These are phyloP conservation scores for Argopecten irradians DNA, from an alignment of 1,140 invertebrate species.

Conservation along the genomic window DNA sequence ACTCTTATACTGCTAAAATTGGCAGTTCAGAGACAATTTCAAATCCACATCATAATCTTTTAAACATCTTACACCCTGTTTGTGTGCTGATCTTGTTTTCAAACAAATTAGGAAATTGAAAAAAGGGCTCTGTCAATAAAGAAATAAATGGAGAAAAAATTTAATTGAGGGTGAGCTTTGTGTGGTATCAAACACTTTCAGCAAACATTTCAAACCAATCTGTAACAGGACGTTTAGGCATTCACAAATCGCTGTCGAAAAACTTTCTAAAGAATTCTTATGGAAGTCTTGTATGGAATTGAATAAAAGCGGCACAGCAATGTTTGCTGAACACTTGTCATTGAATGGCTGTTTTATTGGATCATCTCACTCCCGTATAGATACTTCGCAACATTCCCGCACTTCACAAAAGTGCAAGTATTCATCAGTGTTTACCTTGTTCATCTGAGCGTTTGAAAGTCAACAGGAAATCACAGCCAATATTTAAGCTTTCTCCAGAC, in stretches of 20 bases:
- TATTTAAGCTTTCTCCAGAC: not conserved
- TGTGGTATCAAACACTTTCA: not conserved
- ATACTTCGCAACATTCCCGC: not conserved
- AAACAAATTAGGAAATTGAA: conserved; percentile 4
- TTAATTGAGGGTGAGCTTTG: not conserved
- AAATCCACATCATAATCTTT: not conserved
- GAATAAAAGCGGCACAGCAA: not conserved
- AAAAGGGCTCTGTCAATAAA: not conserved
- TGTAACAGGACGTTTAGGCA: not conserved
- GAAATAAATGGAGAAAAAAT: not conserved
- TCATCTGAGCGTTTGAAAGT: conserved; percentile 21
- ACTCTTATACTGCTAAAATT: not conserved
- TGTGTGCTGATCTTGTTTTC: not conserved
- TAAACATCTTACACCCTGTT: not conserved
- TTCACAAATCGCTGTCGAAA: conserved; percentile 5
- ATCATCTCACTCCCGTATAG: not conserved
- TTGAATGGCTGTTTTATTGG: not conserved
- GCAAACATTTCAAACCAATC: not conserved
- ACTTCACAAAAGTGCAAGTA: conserved; percentile 9
- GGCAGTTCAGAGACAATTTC: not conserved
- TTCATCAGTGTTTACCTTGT: not conserved
- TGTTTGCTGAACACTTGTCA: conserved; percentile 8
- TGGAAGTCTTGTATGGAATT: not conserved
- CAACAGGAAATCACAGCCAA: not conserved
- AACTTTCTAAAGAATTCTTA: not conserved